Base-by-base conservation (phyloP, 2,888 invertebrate species). In the Dryomyza anilis region DNA sequence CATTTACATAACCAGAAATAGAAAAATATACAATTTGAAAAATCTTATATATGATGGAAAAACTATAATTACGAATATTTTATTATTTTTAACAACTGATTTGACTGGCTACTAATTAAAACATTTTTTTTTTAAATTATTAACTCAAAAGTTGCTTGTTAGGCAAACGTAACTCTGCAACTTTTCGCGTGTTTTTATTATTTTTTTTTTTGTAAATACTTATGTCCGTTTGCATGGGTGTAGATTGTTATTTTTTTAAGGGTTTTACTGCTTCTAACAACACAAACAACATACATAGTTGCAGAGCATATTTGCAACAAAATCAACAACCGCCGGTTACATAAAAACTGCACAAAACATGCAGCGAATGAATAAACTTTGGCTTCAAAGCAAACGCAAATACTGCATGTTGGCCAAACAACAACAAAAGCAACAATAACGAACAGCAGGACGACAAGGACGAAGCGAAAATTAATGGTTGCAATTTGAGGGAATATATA, bases 321-420 rank as follows among this genome's bases (percentile, higher is more conserved):
- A 64, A 58, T 50, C 59, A 60, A 60, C 59, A 60, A 33, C 59
- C 16, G n/a, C 52, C 27, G 48, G 59, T 59, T 30, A 48, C 43
- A 48, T 43, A 30, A 53, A 53, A 61, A 29, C 53, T 61, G 52
- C 53, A 61, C 29, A 45, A 29, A 61, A 61, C 61, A 61, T 61
- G 61, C 61, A 61, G 48, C 53, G 36, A 65, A 56, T 50, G 56
- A 56, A 61, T 60, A 60, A 65, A 65, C 23, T 57, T 52, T 23
- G 33, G 45, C 50, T 39, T 58, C 58, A 36, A 64, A 70, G 71
- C 73, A 73, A 75, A 75, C 69, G 73, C 71, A 61, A 61, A 74
- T 71, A 71, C 71, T 69, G 71, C 69, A 75, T 72, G 57, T 48
- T 48, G 73, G 72, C 71, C 74, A 75, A 75, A 76, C 75, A 75